These are phyloP conservation scores for Ophion ventricosus DNA, from an alignment of 2,888 invertebrate species.

Conservation along the genomic window DNA sequence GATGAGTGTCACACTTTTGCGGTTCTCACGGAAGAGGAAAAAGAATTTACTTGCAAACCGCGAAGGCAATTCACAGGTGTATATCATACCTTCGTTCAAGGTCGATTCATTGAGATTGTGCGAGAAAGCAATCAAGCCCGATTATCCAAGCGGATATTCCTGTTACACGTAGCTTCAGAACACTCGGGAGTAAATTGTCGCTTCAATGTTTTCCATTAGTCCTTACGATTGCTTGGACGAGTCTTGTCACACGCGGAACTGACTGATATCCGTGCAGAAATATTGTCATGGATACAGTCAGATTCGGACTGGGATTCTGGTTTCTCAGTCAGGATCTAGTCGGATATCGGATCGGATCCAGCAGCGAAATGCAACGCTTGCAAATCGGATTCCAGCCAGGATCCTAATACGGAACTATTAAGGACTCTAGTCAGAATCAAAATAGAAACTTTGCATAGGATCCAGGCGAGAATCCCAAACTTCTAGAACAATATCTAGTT, in stretches of 20 bases:
- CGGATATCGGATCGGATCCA: too few species aligned
- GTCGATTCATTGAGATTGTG: conserved; percentile 50
- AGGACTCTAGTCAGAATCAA: too few species aligned
- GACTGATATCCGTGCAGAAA: too few species aligned
- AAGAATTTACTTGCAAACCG: conserved; percentile 50
- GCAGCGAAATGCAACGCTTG: too few species aligned
- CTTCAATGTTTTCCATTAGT: background rate
- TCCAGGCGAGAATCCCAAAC: too few species aligned
- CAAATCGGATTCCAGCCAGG: too few species aligned
- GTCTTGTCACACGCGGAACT: background rate
- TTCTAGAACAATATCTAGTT: too few species aligned
- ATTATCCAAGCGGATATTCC: conserved; percentile 10
- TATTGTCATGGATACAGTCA: too few species aligned
- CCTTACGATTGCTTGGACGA: background rate
- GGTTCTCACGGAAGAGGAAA: conserved; percentile 78
- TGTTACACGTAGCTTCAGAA: background rate
- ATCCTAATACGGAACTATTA: too few species aligned
- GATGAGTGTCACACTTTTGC: conserved; percentile 71
- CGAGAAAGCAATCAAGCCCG: conserved; percentile 28
- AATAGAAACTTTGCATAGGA: too few species aligned
- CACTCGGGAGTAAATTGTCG: background rate
- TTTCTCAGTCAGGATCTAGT: too few species aligned
- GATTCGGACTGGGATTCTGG: too few species aligned
- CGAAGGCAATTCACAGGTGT: conserved; percentile 67
- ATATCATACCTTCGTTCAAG: conserved; percentile 47